Evolutionary conservation across 2,113 vertebrate genomes (phyloP).

Genomic region (Alligator sinensis): DNA sequence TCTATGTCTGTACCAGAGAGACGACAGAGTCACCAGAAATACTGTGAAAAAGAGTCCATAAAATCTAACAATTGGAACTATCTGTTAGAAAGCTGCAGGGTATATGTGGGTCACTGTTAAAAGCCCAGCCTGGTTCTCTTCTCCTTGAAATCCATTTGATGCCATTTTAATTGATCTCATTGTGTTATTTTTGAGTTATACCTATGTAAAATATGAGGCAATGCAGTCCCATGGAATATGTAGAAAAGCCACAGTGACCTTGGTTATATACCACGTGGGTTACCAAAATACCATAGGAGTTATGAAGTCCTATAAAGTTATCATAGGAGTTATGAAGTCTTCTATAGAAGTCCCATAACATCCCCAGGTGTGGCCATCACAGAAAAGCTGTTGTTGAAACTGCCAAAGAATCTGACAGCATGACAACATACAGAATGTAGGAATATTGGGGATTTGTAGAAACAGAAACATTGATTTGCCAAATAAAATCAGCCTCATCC

Average conservation of each 20-base stretch:
- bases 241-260: neutral
- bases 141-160: conserved; percentile 35
- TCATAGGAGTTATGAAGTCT: neutral
- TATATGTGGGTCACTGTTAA: neutral
- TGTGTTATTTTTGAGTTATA: conserved; percentile 55
- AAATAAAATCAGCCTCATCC: conserved; percentile 46
- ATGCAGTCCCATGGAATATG: neutral
- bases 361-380: neutral
- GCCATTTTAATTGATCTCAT: conserved; percentile 44
- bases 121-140: neutral
- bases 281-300: conserved; percentile 17
- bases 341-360: neutral
- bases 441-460: neutral
- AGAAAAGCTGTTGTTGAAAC: neutral
- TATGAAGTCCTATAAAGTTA: neutral
- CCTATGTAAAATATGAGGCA: conserved; percentile 20
- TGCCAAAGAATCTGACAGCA: neutral
- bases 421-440: neutral
- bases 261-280: neutral
- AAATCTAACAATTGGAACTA: neutral
- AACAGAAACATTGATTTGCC: neutral
- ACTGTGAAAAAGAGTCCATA: neutral
- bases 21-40: neutral
- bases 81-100: neutral
- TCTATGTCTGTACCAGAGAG: neutral